Percentiles rank a stretch among this genome's conserved stretches.
phyloP scores from a whole-genome alignment of 2,888 invertebrate species.

The Pinctada fucata region DNA sequence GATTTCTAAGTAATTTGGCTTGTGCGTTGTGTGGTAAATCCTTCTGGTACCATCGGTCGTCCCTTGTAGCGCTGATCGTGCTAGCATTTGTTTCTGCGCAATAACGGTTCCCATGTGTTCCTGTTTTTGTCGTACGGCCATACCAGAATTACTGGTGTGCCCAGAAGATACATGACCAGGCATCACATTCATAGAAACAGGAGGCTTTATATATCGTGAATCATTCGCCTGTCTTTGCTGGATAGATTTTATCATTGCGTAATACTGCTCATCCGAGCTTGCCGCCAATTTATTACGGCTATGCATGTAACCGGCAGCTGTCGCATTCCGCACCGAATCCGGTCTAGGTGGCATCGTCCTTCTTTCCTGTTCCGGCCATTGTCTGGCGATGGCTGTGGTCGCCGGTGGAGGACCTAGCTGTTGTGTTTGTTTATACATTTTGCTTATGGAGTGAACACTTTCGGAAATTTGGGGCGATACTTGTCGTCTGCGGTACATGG shows the following conservation, averaged over 20 bases:
- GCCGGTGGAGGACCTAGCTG: neutral
- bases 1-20: neutral
- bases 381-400: neutral
- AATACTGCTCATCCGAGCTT: slow-evolving; percentile 28
- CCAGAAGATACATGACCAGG: neutral
- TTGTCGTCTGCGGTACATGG: neutral
- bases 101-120: neutral
- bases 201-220: neutral
- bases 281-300: neutral
- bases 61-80: neutral
- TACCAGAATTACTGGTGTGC: neutral
- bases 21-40: neutral
- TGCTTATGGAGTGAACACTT: neutral
- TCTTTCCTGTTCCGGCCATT: slow-evolving; percentile 1
- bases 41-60: neutral
- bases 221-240: slow-evolving; percentile 18
- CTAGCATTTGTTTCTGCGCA: neutral
- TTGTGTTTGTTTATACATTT: neutral
- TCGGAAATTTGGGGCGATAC: neutral
- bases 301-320: neutral
- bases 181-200: neutral
- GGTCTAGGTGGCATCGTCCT: neutral
- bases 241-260: slow-evolving; percentile 24
- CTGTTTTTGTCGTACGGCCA: neutral
- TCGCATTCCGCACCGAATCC: neutral